phyloP scores from a whole-genome alignment of 1,140 invertebrate genomes.

The Lepidurus packardi region DNA sequence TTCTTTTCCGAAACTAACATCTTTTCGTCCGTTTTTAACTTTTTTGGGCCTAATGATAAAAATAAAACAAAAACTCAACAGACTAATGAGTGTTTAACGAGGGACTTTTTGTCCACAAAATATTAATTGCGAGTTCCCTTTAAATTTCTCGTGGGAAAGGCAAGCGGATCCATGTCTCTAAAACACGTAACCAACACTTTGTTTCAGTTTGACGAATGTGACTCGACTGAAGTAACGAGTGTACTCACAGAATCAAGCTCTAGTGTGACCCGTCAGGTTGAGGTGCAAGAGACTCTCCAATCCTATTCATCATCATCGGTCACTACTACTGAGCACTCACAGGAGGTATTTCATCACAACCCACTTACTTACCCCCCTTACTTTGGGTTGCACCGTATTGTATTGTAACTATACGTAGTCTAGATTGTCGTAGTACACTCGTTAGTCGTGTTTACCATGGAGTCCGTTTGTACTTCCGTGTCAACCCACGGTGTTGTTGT shows the following conservation, averaged over 20 bases:
- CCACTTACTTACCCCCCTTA: neutral
- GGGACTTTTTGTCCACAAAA: neutral
- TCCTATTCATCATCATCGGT: slow-evolving; percentile 22
- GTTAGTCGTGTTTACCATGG: neutral
- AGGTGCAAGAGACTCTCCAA: neutral
- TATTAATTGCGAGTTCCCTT: neutral
- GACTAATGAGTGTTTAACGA: neutral
- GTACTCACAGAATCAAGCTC: slow-evolving; percentile 16
- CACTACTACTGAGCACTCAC: neutral
- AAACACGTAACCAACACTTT: slow-evolving; percentile 13
- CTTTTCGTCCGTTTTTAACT: neutral
- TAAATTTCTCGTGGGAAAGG: neutral
- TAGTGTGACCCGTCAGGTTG: slow-evolving; percentile 17
- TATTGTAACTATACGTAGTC: neutral
- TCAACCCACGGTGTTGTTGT: neutral
- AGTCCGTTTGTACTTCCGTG: neutral
- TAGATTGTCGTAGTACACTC: neutral
- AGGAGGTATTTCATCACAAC: neutral
- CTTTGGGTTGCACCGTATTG: neutral
- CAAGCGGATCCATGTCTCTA: neutral
- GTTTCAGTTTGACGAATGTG: slow-evolving; percentile 19
- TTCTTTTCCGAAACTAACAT: neutral
- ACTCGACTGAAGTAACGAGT: slow-evolving; percentile 13
- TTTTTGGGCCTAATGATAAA: neutral
- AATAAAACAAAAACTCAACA: neutral